Base-by-base conservation (phyloP, 2,888 invertebrate genomes). In the Cerceris ruficornis region DNA sequence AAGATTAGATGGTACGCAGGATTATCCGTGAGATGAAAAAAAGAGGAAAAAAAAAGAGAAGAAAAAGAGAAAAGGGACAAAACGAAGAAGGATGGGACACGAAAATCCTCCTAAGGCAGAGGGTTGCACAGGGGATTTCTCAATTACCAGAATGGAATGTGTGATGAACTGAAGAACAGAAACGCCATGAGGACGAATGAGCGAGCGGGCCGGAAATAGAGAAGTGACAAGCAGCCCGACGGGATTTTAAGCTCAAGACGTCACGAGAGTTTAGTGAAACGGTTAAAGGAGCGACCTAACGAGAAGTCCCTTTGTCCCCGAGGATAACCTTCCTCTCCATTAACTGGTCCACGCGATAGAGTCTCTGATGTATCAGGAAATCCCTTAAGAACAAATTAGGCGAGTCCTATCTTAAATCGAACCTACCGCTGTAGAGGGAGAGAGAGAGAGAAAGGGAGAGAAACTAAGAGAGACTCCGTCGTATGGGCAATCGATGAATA, bases 261-360 rank as follows among this genome's bases (percentile, higher is more conserved):
- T 86, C 86, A 78, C 75, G 85, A 74, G 81, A 86, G 83, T 86
- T 86, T 86, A 86, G 84, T 72, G 77, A 86, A 85, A 83, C 85
- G 80, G 78, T 85, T 85, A 80, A 83, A 83, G 80, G 83, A 75
- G 69, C 78, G 70, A 78, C 71, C 76, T 81, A 84, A 83, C 82
- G 86, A 84, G 82, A 84, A 78, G 81, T 80, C 81, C 80, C 81
- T 83, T 83, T 81, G 83, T 86, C 83, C 79, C 84, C 66, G 52
- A 71, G 81, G 80, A 84, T 81, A 83, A 81, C 81, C 80, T 74
- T 81, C 74, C 80, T 84, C 72, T 81, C 69, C 83, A 67, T 86
- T 80, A 84, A 78, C 75, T 57, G 75, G 79, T 70, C 79, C 64
- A 17, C 43, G 59, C 71, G 72, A 79, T 70, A 80, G 74, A 64